Base-by-base conservation (phyloP, 2,797 vertebrate species). In the Amniataba percoides region DNA sequence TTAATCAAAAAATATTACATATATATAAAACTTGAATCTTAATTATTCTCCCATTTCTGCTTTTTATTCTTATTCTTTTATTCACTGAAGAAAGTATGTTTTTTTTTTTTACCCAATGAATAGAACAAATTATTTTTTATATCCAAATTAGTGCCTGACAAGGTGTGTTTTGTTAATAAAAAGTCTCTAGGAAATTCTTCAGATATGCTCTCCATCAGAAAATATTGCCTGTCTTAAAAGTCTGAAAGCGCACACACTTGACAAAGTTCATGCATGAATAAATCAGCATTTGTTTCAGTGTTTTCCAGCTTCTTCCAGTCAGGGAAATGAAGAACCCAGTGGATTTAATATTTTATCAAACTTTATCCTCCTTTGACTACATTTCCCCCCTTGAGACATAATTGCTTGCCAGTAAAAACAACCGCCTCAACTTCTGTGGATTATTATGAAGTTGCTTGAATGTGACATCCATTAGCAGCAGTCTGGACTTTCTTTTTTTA, bases 381-480 rank as follows among this genome's bases (percentile, higher is more conserved):
- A 31, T 58, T 61, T 65, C 51, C n/a, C n/a, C 19, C 34, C 25
- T 25, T 56, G 4, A 82, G 40, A 82, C 19, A 9, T 1, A 3
- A 5, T 52, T 67, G 3, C 36, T 40, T 31, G 25, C 31, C 39
- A 52, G 31, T 51, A 48, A 70, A 75, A 71, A 51, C 27, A 77
- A 60, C 12, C 9, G 21, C 43, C 16, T 45, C 0, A 15, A 13
- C 5, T 51, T 73, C 25, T 61, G 4, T 1, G 21, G 51, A 53
- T 78, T 56, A 57, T 71, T 46, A 58, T 58, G 25, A 69, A 59
- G 39, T 74, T n/a, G 36, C 42, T 25, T 21, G 57, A 56, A 79
- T 56, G 36, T 74, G 31, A 27, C n/a, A 62, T 52, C 40, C n/a
- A 66, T 72, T 53, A 75, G 39, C 49, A 36, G 39, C 72, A 68